Evolutionary conservation across 2,113 vertebrate genomes (phyloP), one percentile per base, ranked within the genome.

Genomic region (Columba janthina): DNA sequence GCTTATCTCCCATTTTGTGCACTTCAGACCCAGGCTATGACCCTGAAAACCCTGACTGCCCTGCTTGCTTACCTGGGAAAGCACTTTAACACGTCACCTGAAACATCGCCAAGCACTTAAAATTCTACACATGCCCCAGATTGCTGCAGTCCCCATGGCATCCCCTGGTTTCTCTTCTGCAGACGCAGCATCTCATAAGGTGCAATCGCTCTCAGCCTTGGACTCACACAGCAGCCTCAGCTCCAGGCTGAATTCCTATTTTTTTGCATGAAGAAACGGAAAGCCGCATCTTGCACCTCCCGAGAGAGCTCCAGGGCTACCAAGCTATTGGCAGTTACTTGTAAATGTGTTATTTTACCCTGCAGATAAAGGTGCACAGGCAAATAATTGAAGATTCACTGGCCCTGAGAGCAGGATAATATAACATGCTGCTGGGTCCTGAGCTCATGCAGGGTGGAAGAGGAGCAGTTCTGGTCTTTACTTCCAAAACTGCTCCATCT

Each of bases 401-500:
- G 26, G 8, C n/a, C 13, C 44, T 0, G 19, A 31, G 69, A 44
- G 62, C 7, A 1, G 40, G 75, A 53, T 46, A 28, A 64, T 58
- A 0, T 2, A 58, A 48, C 62, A 14, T 12, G 0, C 51, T 58
- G 75, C 57, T 1, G 1, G 9, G 3, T 53, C 26, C 71, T 11
- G 44, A 12, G 25, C 79, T 84, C 65, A 24, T 16, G 62, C 36
- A 42, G 50, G 31, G n/a, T 51, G 40, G 21, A 65, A 61, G 14
- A 9, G 31, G 34, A 73, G 15, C 11, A 40, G 2, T 66, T 76
- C 92, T 25, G 60, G 5, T 40, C 48, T 95, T 90, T 87, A 26
- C 91, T 95, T 95, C 94, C 89, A 90, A 44, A 87, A 93, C 89
- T 92, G 95, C 96, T 96, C 96, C 96, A 97, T 86, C 96, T 96